Percentiles rank a stretch among this genome's conserved stretches.
Conservation (phyloP, 2,113 vertebrate species). For the Hemiprocne comata region DNA sequence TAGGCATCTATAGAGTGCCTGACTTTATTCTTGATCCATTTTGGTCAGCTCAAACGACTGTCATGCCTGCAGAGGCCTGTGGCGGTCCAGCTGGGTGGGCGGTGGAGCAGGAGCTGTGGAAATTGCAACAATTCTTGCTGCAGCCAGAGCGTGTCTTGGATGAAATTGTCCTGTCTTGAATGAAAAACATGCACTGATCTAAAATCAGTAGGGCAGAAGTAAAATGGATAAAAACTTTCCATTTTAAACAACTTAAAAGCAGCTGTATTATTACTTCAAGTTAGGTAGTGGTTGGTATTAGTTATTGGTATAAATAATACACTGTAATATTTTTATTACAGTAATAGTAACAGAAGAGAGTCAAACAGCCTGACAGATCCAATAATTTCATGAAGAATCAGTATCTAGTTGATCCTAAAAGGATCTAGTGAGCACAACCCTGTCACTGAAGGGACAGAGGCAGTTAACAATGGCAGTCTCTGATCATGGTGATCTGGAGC, state of each 20-base stretch:
- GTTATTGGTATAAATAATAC: neutral
- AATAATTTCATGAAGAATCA: neutral
- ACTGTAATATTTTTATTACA: neutral
- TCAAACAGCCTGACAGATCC: neutral
- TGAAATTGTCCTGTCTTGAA: neutral
- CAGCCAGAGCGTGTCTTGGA: neutral
- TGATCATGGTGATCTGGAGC: neutral
- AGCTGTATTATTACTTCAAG: neutral
- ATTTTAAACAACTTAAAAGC: neutral
- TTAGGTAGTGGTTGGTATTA: neutral
- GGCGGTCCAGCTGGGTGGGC: neutral
- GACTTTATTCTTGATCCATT: neutral
- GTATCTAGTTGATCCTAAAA: neutral
- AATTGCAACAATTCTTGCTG: neutral
- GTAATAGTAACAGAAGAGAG: neutral
- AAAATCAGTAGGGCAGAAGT: neutral
- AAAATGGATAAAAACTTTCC: neutral
- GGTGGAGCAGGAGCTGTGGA: neutral
- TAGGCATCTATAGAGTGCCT: neutral
- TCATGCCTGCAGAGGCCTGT: fast-evolving
- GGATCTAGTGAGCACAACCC: neutral
- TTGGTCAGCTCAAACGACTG: neutral
- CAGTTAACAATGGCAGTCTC: neutral
- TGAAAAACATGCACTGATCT: neutral
- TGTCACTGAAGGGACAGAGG: neutral